Evolutionary conservation across 2,113 vertebrate genomes (phyloP).

Genomic region (Anarhynchus alexandrinus): DNA sequence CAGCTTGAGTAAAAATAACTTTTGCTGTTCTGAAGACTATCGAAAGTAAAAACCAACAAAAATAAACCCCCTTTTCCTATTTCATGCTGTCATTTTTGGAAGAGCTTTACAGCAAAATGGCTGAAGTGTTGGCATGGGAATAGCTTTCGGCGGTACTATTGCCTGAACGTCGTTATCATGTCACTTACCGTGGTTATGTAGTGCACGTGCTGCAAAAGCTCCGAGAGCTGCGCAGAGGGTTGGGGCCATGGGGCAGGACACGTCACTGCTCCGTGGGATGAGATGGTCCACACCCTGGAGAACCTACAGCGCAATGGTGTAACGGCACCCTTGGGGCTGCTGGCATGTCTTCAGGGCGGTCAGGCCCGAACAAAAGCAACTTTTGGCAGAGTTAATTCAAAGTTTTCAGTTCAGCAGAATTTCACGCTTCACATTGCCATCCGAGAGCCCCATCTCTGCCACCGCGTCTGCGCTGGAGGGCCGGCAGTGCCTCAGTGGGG

Average conservation of each 20-base stretch:
- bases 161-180: neutral
- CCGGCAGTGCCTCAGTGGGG: neutral
- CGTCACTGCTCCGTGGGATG: neutral
- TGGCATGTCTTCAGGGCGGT: neutral
- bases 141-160: neutral
- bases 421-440: neutral
- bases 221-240: rapidly evolving
- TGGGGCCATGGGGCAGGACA: neutral
- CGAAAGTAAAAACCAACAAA: neutral
- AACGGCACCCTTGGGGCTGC: neutral
- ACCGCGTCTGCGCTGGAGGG: neutral
- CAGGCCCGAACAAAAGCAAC: neutral
- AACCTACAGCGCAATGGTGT: rapidly evolving
- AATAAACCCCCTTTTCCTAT: neutral
- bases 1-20: neutral
- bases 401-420: neutral
- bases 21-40: neutral
- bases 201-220: neutral
- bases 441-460: neutral
- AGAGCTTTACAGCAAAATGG: neutral
- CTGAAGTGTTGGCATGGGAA: neutral
- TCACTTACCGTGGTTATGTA: rapidly evolving
- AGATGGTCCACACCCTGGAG: neutral
- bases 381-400: neutral
- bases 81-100: neutral